phyloP scores from a whole-genome alignment of 1,140 invertebrate genomes.

The Cecropterus lyciades region DNA sequence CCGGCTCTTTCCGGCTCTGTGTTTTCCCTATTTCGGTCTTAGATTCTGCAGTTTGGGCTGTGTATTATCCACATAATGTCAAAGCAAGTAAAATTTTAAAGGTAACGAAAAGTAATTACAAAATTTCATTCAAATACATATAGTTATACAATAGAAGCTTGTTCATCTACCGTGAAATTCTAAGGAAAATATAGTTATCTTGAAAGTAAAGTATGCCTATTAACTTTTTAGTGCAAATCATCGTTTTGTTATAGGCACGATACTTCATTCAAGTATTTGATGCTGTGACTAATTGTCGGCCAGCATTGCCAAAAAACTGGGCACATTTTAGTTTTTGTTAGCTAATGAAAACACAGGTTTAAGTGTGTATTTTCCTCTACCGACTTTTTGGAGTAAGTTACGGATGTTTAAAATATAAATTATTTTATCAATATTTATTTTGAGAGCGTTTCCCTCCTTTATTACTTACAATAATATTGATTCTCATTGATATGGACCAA shows the following conservation, averaged over 20 bases:
- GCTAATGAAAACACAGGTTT: conserved; percentile 12
- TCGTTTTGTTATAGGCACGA: conserved; percentile 7
- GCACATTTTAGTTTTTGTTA: conserved; percentile 5
- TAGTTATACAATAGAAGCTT: conserved; percentile 9
- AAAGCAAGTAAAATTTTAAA: no score
- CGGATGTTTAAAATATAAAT: no score
- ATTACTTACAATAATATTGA: no score
- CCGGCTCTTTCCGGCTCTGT: no score
- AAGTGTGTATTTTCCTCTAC: conserved; percentile 1
- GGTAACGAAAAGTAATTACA: not conserved
- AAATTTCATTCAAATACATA: not conserved
- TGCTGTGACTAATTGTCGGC: conserved; percentile 20
- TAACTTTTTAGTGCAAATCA: conserved; percentile 23
- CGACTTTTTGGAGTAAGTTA: no score
- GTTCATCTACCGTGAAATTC: conserved; percentile 7
- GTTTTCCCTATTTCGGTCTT: no score
- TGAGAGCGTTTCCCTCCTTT: not conserved
- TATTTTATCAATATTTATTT: no score
- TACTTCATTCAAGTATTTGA: conserved; percentile 13
- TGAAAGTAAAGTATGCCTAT: conserved; percentile 16
- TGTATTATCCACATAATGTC: no score
- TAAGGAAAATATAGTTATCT: conserved; percentile 11
- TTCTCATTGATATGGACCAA: no score
- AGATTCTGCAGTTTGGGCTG: no score
- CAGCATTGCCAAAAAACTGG: conserved; percentile 10